phyloP scores from a whole-genome alignment of 1,140 invertebrate genomes.

The Hermetia illucens region DNA sequence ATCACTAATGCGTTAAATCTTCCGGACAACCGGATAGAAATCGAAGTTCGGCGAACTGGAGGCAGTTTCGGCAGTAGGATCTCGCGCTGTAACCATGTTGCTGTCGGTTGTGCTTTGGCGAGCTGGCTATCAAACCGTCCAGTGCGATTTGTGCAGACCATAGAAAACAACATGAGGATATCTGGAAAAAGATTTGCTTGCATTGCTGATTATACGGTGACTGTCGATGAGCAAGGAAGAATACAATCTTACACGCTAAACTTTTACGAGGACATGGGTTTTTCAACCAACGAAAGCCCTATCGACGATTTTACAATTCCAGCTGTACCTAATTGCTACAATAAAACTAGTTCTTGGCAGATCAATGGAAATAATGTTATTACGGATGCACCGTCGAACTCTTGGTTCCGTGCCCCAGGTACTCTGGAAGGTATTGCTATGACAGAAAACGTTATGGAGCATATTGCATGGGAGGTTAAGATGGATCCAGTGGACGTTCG shows the following conservation, averaged over 20 bases:
- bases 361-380: constrained; percentile 35
- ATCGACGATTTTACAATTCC: constrained; percentile 27
- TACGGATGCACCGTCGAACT: constrained; percentile 48
- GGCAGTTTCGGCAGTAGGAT: constrained; percentile 59
- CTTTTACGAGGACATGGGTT: constrained; percentile 49
- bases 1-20: constrained; percentile 41
- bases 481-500: constrained; percentile 55
- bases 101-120: constrained; percentile 46
- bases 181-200: constrained; percentile 45
- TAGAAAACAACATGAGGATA: constrained; percentile 49
- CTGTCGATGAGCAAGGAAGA: constrained; percentile 45
- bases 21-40: constrained; percentile 39
- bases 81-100: constrained; percentile 35
- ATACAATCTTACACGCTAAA: constrained; percentile 49
- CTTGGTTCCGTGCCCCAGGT: constrained; percentile 44
- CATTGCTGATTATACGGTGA: constrained; percentile 38
- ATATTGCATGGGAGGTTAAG: constrained; percentile 49
- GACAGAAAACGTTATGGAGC: constrained; percentile 70
- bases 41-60: constrained; percentile 49
- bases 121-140: constrained; percentile 43
- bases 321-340: constrained; percentile 43
- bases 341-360: constrained; percentile 34
- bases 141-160: constrained; percentile 45
- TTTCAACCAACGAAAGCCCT: constrained; percentile 39
- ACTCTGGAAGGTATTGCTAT: constrained; percentile 46